Evolutionary conservation across 2,888 invertebrate genomes (phyloP), one percentile per base, ranked within the genome.

Genomic region (Sepioteuthis lessoniana): DNA sequence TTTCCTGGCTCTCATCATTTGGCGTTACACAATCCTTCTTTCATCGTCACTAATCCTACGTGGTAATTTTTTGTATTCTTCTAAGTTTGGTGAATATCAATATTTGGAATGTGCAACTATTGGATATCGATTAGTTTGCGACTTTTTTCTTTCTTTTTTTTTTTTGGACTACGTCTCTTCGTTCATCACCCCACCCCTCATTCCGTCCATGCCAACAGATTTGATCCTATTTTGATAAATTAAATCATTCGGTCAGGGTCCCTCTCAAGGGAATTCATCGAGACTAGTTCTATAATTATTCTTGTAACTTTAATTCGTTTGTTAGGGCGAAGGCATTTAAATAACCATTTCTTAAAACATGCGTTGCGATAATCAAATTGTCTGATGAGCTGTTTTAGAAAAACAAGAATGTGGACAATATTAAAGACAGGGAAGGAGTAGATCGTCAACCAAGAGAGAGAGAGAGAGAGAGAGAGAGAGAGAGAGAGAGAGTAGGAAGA

Each of bases 181-280:
- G 1, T 19, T 0, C n/a, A 0, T 2, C 0, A 16, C 16, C 76
- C 8, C 0, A 1, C 35, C 16, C 2, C 3, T 21, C 16, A 16
- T 10, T 35, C 28, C 10, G n/a, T 76, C 10, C n/a, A 0, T 76
- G 76, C 76, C 35, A 76, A n/a, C 35, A 16, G 35, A n/a, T 13
- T n/a, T n/a, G n/a, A 35, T 76, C 76, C 35, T n/a, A 76, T 76
- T 76, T 76, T 76, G 76, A 76, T 76, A n/a, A 76, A 76, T 76
- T 76, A 76, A 76, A 76, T 76, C 76, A 76, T 35, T 76, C 35
- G n/a, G 76, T 35, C n/a, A n/a, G 76, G 76, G n/a, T 35, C 76
- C 76, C 76, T 76, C 76, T 76, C 8, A 76, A 76, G 76, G 76
- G 76, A 35, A 76, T 76, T 76, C 76, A 19, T n/a, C n/a, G 25